phyloP scores from a whole-genome alignment of 2,797 vertebrate species.

The Peromyscus eremicus region DNA sequence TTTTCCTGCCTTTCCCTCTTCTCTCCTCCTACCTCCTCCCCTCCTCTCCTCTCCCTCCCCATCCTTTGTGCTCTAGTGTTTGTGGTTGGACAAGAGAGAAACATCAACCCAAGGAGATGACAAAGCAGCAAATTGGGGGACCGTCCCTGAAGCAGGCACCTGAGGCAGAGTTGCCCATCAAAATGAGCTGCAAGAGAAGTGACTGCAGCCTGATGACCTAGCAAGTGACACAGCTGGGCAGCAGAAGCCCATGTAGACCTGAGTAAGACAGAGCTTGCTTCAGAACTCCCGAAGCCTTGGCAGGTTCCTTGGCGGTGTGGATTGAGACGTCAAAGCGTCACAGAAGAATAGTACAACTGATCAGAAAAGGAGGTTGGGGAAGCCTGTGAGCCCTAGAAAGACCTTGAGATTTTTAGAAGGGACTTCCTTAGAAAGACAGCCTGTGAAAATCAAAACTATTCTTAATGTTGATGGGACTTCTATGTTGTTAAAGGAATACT shows the following conservation, averaged over 20 bases:
- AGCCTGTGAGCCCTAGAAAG: background rate
- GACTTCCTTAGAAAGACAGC: background rate
- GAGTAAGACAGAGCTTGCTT: background rate
- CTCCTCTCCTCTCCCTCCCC: background rate
- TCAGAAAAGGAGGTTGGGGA: background rate
- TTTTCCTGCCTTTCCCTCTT: background rate
- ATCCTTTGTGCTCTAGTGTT: background rate
- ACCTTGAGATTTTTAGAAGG: background rate
- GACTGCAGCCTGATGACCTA: background rate
- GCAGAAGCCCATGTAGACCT: background rate
- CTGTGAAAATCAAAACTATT: background rate
- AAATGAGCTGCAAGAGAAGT: background rate
- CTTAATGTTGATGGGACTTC: background rate
- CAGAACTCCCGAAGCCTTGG: background rate
- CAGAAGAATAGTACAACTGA: background rate
- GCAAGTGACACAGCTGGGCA: background rate
- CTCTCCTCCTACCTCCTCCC: too few species aligned
- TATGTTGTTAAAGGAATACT: background rate
- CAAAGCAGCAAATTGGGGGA: conserved; percentile 5
- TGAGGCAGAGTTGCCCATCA: background rate
- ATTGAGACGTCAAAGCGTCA: background rate
- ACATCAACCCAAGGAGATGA: background rate
- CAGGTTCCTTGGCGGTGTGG: background rate
- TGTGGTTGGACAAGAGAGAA: background rate
- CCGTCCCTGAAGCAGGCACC: background rate